These are phyloP conservation scores for Tachina lurida DNA, from an alignment of 2,888 invertebrate species.

Conservation along the genomic window DNA sequence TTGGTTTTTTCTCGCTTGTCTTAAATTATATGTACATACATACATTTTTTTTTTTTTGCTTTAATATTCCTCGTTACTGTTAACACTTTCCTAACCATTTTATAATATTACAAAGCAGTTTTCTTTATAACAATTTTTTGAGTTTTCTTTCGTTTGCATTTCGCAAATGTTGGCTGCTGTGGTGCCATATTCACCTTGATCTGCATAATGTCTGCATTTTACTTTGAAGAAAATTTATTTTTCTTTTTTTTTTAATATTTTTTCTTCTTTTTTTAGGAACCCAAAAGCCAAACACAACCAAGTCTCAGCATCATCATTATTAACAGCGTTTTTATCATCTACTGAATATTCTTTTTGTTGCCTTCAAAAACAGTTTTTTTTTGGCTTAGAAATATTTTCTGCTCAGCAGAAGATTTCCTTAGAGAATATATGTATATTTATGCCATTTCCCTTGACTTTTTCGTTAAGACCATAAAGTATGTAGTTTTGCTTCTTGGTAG, in stretches of 20 bases:
- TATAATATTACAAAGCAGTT: neutral
- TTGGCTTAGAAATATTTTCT: slow-evolving; percentile 12
- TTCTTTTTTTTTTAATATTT: neutral
- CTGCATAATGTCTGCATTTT: slow-evolving; percentile 68
- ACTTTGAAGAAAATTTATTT: neutral
- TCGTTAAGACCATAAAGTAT: slow-evolving; percentile 16
- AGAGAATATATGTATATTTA: slow-evolving; percentile 37
- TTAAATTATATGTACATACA: neutral
- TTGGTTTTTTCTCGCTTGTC: neutral
- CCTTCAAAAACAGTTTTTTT: slow-evolving; percentile 40
- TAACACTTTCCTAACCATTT: slow-evolving; percentile 57
- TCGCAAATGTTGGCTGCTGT: neutral
- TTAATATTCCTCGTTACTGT: slow-evolving; percentile 29
- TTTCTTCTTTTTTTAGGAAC: slow-evolving; percentile 2
- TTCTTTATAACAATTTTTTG: neutral
- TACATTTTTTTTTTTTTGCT: neutral
- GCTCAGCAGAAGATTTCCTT: slow-evolving; percentile 34
- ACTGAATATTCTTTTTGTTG: neutral
- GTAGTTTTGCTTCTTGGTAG: neutral
- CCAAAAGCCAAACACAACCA: slow-evolving; percentile 5
- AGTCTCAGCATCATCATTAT: slow-evolving; percentile 38
- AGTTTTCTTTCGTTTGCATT: neutral
- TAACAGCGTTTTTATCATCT: slow-evolving; percentile 10
- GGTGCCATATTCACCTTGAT: slow-evolving; percentile 65
- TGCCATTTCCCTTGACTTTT: slow-evolving; percentile 62